Conservation (phyloP, 2,888 invertebrate species). For the Zeuzera pyrina region DNA sequence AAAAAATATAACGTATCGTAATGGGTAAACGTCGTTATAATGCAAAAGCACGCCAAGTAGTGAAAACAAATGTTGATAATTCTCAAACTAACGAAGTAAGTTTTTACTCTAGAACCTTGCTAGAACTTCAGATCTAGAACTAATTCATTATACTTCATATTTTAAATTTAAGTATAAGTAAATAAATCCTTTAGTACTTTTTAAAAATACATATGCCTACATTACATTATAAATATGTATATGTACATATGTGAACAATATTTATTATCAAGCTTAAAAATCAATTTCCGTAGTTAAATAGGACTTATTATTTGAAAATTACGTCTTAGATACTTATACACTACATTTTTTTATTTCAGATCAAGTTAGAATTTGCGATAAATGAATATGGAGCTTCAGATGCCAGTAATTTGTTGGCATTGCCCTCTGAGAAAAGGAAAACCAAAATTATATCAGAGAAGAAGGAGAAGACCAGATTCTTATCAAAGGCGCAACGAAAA, state of each 20-base stretch:
- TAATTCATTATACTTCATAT: neutral
- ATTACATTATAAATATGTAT: too few species aligned
- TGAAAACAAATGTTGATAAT: constrained; percentile 80
- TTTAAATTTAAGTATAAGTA: too few species aligned
- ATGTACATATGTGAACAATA: too few species aligned
- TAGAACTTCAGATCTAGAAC: neutral
- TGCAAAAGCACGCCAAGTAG: constrained; percentile 81
- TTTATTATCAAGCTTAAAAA: too few species aligned
- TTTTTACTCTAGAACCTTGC: neutral
- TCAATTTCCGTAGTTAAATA: too few species aligned
- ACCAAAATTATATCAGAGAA: constrained; percentile 77
- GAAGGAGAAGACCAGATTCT: constrained; percentile 73
- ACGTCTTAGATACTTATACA: too few species aligned
- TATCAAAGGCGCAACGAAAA: constrained; percentile 92
- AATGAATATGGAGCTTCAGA: constrained; percentile 75
- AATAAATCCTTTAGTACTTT: too few species aligned
- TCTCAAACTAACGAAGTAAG: constrained; percentile 77
- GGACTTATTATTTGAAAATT: too few species aligned
- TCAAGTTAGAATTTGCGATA: constrained; percentile 76
- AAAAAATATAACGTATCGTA: constrained; percentile 3
- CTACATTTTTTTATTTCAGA: too few species aligned
- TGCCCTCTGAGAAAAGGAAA: constrained; percentile 87
- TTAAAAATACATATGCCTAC: too few species aligned
- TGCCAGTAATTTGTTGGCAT: constrained; percentile 82
- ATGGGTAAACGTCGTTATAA: constrained; percentile 85